phyloP scores from a whole-genome alignment of 2,888 invertebrate species.

The Octodonta nipae region DNA sequence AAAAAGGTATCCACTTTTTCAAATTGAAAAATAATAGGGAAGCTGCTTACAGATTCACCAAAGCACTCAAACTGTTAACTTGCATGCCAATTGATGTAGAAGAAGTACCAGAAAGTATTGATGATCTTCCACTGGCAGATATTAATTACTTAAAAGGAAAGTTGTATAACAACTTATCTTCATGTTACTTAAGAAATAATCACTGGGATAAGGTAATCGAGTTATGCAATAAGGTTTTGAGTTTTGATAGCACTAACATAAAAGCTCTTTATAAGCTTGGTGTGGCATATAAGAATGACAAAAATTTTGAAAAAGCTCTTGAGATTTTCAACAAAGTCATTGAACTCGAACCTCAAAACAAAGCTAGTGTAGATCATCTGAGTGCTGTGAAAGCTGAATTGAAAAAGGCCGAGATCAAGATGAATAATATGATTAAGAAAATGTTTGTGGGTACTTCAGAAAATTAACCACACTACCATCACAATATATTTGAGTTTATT shows the following conservation, averaged over 20 bases:
- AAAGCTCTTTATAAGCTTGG: slow-evolving; percentile 41
- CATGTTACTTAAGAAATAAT: slow-evolving; percentile 58
- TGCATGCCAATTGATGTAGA: slow-evolving; percentile 44
- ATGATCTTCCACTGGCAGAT: slow-evolving; percentile 38
- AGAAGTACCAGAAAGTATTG: slow-evolving; percentile 36
- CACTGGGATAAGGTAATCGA: slow-evolving; percentile 53
- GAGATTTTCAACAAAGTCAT: slow-evolving; percentile 43
- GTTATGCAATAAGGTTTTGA: slow-evolving; percentile 42
- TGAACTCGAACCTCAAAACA: slow-evolving; percentile 50
- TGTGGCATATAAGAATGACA: slow-evolving; percentile 39
- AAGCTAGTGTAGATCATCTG: slow-evolving; percentile 47
- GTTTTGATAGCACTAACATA: slow-evolving; percentile 31
- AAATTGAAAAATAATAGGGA: slow-evolving; percentile 41
- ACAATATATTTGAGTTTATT: too few relatives aligned
- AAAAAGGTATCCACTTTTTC: slow-evolving; percentile 48
- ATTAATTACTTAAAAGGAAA: slow-evolving; percentile 48
- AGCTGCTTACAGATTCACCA: slow-evolving; percentile 61
- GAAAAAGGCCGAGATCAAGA: slow-evolving; percentile 47
- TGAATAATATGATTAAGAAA: slow-evolving; percentile 38
- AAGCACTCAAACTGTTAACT: slow-evolving; percentile 58
- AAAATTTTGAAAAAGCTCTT: slow-evolving; percentile 54
- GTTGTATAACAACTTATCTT: slow-evolving; percentile 70
- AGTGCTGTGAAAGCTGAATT: slow-evolving; percentile 42
- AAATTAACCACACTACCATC: too few relatives aligned
- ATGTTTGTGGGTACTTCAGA: slow-evolving; percentile 33